These are phyloP conservation scores for Enteromius afrohamiltoni DNA, from an alignment of 2,797 vertebrate species.

Conservation along the genomic window DNA sequence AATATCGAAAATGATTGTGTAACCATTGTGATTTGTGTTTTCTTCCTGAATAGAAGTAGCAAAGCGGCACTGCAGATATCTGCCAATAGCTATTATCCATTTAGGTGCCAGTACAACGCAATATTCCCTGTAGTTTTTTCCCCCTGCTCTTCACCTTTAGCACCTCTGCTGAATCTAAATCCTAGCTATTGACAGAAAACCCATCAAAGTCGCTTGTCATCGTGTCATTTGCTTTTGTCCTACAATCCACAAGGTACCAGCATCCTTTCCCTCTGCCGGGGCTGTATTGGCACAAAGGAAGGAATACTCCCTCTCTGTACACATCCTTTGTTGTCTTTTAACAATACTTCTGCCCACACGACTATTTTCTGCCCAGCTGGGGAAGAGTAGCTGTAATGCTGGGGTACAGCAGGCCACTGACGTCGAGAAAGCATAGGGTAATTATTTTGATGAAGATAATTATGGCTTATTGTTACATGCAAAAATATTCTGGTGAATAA, in stretches of 20 bases:
- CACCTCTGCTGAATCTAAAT: slow-evolving; percentile 34
- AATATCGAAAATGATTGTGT: background rate
- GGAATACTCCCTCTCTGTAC: slow-evolving; percentile 1
- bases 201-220: slow-evolving; percentile 27
- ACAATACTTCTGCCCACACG: slow-evolving; percentile 23
- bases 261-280: background rate
- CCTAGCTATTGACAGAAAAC: slow-evolving; percentile 25
- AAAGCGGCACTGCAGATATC: background rate
- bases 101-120: background rate
- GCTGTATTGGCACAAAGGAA: slow-evolving; percentile 18
- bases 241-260: slow-evolving; percentile 32
- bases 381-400: slow-evolving; percentile 11
- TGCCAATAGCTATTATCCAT: background rate
- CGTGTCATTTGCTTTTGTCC: slow-evolving; percentile 50
- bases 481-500: slow-evolving; percentile 51
- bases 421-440: background rate
- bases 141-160: background rate
- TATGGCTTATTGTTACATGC: slow-evolving; percentile 49
- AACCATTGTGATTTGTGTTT: background rate
- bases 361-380: slow-evolving; percentile 38
- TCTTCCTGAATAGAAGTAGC: background rate
- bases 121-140: background rate
- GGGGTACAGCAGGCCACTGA: slow-evolving; percentile 25
- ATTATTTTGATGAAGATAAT: slow-evolving; percentile 53
- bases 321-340: slow-evolving; percentile 35